Percentiles rank a stretch among this genome's conserved stretches.
Conservation (phyloP, 1,140 invertebrate genomes). For the Psix sp. region DNA sequence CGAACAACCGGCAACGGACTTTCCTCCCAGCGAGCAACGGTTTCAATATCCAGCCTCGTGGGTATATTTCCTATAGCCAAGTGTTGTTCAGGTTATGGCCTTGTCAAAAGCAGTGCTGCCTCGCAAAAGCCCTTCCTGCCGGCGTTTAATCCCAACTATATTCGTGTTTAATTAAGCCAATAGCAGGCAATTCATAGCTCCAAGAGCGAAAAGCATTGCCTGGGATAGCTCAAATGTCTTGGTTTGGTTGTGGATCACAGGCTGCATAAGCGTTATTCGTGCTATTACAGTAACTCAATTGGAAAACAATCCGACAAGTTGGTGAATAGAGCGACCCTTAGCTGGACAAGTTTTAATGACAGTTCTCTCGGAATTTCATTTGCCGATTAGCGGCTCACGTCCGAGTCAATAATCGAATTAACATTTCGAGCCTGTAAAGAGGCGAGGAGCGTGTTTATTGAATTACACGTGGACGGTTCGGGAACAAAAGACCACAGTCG, state of each 20-base stretch:
- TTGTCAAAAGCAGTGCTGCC: too few relatives aligned
- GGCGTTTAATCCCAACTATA: too few relatives aligned
- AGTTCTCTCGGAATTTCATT: background rate
- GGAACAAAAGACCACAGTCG: background rate
- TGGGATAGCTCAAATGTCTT: too few relatives aligned
- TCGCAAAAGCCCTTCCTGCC: too few relatives aligned
- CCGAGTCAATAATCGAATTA: slow-evolving; percentile 1
- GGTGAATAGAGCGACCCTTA: too few relatives aligned
- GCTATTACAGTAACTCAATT: background rate
- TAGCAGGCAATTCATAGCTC: too few relatives aligned
- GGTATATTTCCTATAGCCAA: too few relatives aligned
- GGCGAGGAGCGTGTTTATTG: slow-evolving; percentile 4
- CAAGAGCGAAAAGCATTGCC: background rate
- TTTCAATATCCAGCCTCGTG: background rate
- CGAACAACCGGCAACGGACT: slow-evolving; percentile 11
- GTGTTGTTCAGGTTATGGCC: too few relatives aligned
- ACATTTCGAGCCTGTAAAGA: slow-evolving; percentile 1
- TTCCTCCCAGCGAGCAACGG: slow-evolving; percentile 2
- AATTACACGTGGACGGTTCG: background rate
- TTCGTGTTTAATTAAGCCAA: too few relatives aligned
- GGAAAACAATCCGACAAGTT: background rate
- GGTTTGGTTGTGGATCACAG: too few relatives aligned
- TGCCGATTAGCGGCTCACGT: background rate
- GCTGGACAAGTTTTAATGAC: slow-evolving; percentile 1
- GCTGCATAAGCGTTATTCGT: background rate